Evolutionary conservation across 1,140 invertebrate species (phyloP).

Genomic region (Agraylea sexmaculata): DNA sequence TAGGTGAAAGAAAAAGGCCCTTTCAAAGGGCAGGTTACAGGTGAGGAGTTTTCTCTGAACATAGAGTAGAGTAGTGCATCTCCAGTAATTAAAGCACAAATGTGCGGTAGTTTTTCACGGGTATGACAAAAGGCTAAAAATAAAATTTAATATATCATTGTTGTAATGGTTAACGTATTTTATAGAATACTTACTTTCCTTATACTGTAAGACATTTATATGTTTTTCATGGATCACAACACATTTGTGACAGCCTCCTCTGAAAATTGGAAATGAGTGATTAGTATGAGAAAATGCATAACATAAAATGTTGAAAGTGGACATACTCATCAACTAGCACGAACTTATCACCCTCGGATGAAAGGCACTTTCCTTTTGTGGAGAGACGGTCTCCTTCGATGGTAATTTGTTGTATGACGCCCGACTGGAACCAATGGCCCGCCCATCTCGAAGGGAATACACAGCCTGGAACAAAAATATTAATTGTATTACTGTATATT

Average conservation of each 20-base stretch:
- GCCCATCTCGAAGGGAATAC: constrained; percentile 66
- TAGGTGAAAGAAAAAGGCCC: constrained; percentile 76
- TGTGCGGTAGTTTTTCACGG: constrained; percentile 57
- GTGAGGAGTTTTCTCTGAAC: constrained; percentile 69
- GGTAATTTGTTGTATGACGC: constrained; percentile 64
- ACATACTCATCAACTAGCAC: constrained; percentile 74
- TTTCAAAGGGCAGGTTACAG: constrained; percentile 72
- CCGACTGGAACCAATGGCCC: constrained; percentile 76
- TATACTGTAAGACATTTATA: constrained; percentile 85
- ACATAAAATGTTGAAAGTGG: neutral
- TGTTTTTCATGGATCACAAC: constrained; percentile 90
- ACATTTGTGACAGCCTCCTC: constrained; percentile 66
- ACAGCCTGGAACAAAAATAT: constrained; percentile 46
- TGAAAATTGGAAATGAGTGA: constrained; percentile 23
- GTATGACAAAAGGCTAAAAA: constrained; percentile 68
- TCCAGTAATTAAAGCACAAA: constrained; percentile 76
- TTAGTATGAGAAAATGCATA: constrained; percentile 3
- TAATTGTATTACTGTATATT: neutral
- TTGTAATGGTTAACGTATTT: neutral
- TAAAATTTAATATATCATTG: constrained; percentile 14
- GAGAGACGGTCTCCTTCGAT: constrained; percentile 66
- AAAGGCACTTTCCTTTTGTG: constrained; percentile 66
- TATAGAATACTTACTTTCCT: constrained; percentile 80
- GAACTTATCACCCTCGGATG: constrained; percentile 72
- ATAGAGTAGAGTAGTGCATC: constrained; percentile 79